A percentile compares a stretch with the other conserved stretches of the same genome.
Evolutionary conservation across 2,797 vertebrate genomes (phyloP).

Genomic region (Arctocebus calabarensis): DNA sequence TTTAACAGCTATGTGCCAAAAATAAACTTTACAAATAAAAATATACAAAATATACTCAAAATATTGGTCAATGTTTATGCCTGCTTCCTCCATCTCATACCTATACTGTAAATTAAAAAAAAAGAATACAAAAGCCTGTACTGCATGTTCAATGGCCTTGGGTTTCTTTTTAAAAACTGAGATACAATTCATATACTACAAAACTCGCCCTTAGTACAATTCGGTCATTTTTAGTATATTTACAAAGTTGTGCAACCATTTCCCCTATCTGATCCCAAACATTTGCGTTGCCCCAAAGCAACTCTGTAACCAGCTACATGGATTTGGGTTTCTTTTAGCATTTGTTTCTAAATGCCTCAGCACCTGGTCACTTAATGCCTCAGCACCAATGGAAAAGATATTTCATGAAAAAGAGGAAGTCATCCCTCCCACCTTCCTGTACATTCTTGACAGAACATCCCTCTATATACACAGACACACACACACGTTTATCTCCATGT

Average conservation of each 20-base stretch:
- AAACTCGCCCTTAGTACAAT: not conserved
- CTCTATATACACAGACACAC: no score
- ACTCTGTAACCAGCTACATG: not conserved
- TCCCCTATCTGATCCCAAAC: not conserved
- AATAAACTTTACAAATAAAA: constrained; percentile 58
- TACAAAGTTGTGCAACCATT: not conserved
- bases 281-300: constrained; percentile 3
- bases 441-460: constrained; percentile 22
- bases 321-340: constrained; percentile 5
- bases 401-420: not conserved
- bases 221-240: not conserved
- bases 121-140: not conserved
- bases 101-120: constrained; percentile 2
- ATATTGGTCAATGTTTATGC: constrained; percentile 29
- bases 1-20: constrained; percentile 8
- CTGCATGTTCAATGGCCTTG: not conserved
- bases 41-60: constrained; percentile 13
- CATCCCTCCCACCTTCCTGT: not conserved
- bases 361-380: not conserved
- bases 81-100: constrained; percentile 5
- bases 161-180: not conserved
- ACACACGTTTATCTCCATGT: not conserved
- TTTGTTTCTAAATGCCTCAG: constrained; percentile 37
- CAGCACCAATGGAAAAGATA: not conserved
- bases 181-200: not conserved